A percentile compares a stretch with the other conserved stretches of the same genome.
These are phyloP conservation scores for Arrhamphus sclerolepis DNA, from an alignment of 2,797 vertebrate genomes.

Conservation along the genomic window DNA sequence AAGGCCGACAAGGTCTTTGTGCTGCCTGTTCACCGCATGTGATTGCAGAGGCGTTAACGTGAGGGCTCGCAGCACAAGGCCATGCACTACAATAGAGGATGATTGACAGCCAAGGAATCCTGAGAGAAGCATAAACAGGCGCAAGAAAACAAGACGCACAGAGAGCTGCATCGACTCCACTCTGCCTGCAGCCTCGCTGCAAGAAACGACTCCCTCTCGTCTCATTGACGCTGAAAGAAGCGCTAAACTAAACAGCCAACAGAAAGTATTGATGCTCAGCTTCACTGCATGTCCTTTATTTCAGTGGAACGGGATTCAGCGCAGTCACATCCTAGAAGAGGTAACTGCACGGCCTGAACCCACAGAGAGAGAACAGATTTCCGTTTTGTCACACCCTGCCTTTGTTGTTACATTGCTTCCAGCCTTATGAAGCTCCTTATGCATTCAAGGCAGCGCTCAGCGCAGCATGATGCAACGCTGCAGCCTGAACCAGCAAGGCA, in stretches of 20 bases:
- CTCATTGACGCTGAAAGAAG: neutral
- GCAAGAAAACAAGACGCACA: neutral
- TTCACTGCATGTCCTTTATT: neutral
- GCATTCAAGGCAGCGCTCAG: constrained; percentile 3
- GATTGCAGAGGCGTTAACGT: constrained; percentile 2
- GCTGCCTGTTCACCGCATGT: constrained; percentile 8
- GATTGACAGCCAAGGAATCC: constrained; percentile 42
- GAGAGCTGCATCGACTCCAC: constrained; percentile 11
- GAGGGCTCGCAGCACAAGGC: constrained; percentile 37
- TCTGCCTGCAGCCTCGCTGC: constrained; percentile 26
- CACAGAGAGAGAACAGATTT: neutral
- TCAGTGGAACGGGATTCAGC: constrained; percentile 1
- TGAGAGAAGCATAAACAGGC: constrained; percentile 28
- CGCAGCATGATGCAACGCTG: constrained; percentile 45
- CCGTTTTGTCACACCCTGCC: constrained; percentile 10
- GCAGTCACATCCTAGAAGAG: neutral
- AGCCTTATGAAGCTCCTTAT: neutral
- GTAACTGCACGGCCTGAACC: constrained; percentile 5
- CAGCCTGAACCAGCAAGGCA: constrained; percentile 36
- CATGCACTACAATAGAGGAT: constrained; percentile 36
- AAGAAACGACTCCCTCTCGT: constrained; percentile 9
- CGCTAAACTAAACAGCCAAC: constrained; percentile 11
- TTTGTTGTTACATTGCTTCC: neutral
- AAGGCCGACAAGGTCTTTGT: constrained; percentile 38
- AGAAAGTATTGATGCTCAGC: constrained; percentile 9